A percentile compares a stretch with the other conserved stretches of the same genome.
phyloP scores from a whole-genome alignment of 2,797 vertebrate genomes.

The Crocodylus rhombifer region DNA sequence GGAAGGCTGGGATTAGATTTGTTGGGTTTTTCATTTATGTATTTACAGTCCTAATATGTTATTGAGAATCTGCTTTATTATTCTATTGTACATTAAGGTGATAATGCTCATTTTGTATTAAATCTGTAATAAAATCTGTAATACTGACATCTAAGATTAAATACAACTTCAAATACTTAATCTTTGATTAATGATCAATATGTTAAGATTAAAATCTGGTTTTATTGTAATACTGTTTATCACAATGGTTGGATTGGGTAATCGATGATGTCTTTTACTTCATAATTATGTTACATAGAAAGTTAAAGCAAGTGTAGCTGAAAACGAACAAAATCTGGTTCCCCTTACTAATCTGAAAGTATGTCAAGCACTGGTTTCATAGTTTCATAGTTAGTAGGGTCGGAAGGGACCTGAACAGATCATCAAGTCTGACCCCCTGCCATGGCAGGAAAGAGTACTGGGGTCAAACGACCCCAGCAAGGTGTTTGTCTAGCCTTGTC shows the following conservation, averaged over 20 bases:
- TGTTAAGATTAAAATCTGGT: neutral
- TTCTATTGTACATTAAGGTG: neutral
- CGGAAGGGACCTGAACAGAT: neutral
- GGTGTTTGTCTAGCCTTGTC: no score
- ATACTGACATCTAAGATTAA: neutral
- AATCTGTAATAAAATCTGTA: slow-evolving; percentile 18
- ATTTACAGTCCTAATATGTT: neutral
- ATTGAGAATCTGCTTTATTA: no score
- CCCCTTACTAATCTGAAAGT: no score
- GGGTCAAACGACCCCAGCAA: no score
- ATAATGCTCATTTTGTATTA: neutral
- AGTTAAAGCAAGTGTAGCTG: neutral
- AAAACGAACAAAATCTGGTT: no score
- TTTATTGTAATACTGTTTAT: neutral
- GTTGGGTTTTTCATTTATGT: neutral
- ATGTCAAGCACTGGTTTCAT: no score
- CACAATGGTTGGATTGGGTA: neutral
- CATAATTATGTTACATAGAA: neutral
- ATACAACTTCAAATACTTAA: neutral
- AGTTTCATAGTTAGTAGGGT: no score
- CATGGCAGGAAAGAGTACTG: no score
- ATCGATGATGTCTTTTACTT: neutral
- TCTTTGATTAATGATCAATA: neutral
- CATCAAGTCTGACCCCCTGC: no score
- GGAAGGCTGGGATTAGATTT: neutral